phyloP scores from a whole-genome alignment of 2,797 vertebrate species.

The Artibeus lituratus region DNA sequence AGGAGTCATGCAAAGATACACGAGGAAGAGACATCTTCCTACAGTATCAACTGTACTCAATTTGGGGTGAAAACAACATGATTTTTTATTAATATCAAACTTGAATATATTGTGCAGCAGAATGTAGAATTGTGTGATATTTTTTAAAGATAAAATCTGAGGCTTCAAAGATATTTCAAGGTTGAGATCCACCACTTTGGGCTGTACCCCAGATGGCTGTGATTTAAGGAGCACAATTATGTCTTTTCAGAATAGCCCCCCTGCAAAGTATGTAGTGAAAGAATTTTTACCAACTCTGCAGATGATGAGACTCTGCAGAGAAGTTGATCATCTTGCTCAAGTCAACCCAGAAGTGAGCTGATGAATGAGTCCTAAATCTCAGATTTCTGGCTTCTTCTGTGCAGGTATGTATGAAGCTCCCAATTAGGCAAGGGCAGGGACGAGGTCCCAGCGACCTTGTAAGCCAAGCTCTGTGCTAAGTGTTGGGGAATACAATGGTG shows the following conservation, averaged over 20 bases:
- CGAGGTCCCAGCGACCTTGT: rapidly evolving
- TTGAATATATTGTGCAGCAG: conserved; percentile 14
- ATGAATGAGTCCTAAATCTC: background rate
- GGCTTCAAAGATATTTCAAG: conserved; percentile 44
- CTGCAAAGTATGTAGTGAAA: background rate
- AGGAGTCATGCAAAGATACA: background rate
- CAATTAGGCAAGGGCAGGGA: rapidly evolving
- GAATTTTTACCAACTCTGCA: background rate
- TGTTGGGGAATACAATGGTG: rapidly evolving
- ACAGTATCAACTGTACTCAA: background rate
- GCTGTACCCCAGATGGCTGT: background rate
- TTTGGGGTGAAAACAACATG: background rate
- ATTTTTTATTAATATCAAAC: conserved; percentile 43
- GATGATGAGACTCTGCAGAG: background rate
- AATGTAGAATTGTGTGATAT: background rate
- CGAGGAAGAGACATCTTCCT: background rate
- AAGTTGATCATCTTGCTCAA: background rate
- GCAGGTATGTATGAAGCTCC: rapidly evolving
- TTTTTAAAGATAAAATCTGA: background rate
- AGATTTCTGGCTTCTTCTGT: background rate
- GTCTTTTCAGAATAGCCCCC: background rate
- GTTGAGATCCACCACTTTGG: background rate
- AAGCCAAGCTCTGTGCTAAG: background rate
- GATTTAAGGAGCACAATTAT: rapidly evolving
- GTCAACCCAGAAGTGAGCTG: background rate